Conservation (phyloP, 2,113 vertebrate species). For the Callipepla squamata region DNA sequence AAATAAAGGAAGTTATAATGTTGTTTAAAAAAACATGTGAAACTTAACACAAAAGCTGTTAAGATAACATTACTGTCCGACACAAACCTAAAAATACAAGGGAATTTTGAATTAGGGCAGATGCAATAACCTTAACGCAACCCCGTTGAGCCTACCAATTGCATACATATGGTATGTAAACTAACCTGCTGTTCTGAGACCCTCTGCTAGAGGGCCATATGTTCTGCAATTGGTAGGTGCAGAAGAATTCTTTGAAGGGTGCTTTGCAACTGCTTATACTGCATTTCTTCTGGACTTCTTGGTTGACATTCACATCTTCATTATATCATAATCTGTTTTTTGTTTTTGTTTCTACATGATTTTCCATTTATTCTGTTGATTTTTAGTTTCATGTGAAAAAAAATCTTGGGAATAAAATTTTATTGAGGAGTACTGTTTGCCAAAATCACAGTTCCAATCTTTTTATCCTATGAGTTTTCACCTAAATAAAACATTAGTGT, state of each 20-base stretch:
- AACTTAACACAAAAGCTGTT: constrained; percentile 65
- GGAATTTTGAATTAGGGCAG: constrained; percentile 57
- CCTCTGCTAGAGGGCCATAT: constrained; percentile 49
- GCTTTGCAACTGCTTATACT: constrained; percentile 37
- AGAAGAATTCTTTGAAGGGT: constrained; percentile 25
- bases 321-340: neutral
- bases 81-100: constrained; percentile 52
- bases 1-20: constrained; percentile 55
- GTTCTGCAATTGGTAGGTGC: constrained; percentile 18
- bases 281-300: constrained; percentile 13
- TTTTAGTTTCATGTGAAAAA: neutral
- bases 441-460: neutral
- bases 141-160: constrained; percentile 42
- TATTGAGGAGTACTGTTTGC: neutral
- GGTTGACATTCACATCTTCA: constrained; percentile 19
- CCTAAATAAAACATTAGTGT: neutral
- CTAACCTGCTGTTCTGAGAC: constrained; percentile 51
- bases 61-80: constrained; percentile 62
- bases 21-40: constrained; percentile 64
- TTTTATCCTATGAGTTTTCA: constrained; percentile 7
- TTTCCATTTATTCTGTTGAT: neutral
- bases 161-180: constrained; percentile 56
- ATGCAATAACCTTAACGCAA: constrained; percentile 52
- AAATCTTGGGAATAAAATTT: neutral
- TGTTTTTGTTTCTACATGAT: neutral